These are phyloP conservation scores for Leptopilina drosophilae DNA, from an alignment of 2,888 invertebrate species.

Conservation along the genomic window DNA sequence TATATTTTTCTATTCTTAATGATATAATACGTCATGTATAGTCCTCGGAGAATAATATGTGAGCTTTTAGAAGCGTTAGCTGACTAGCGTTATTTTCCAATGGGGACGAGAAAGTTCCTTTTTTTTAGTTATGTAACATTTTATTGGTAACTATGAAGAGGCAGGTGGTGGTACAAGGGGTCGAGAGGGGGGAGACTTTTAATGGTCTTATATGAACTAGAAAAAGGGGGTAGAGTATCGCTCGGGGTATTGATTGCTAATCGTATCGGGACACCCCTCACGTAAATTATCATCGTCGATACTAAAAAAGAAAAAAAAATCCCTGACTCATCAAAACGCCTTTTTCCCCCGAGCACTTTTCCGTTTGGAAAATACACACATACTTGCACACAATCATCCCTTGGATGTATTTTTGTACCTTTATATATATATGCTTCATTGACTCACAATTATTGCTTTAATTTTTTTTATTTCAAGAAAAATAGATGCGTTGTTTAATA, in stretches of 20 bases:
- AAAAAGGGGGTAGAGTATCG: constrained; percentile 56
- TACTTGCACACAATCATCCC: neutral
- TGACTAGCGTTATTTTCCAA: constrained; percentile 33
- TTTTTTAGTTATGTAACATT: constrained; percentile 26
- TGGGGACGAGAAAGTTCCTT: neutral
- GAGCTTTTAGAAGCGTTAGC: constrained; percentile 16
- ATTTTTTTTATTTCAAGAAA: no score
- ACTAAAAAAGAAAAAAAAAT: constrained; percentile 61
- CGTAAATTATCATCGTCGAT: constrained; percentile 72
- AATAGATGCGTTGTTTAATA: no score
- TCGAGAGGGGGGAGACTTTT: constrained; percentile 4
- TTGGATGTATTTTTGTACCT: constrained; percentile 11
- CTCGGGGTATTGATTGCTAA: constrained; percentile 72
- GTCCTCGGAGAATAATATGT: constrained; percentile 2
- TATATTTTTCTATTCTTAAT: constrained; percentile 11
- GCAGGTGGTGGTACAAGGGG: neutral
- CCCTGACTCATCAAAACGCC: constrained; percentile 69
- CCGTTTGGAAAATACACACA: constrained; percentile 15
- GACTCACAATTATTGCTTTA: no score
- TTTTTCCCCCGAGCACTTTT: constrained; percentile 41
- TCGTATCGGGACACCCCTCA: constrained; percentile 70
- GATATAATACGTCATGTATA: neutral
- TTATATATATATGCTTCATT: constrained; percentile 1
- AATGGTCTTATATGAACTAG: constrained; percentile 43
- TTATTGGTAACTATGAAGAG: constrained; percentile 10